Conservation (phyloP, 2,888 invertebrate genomes). For the Macrophya annulata region DNA sequence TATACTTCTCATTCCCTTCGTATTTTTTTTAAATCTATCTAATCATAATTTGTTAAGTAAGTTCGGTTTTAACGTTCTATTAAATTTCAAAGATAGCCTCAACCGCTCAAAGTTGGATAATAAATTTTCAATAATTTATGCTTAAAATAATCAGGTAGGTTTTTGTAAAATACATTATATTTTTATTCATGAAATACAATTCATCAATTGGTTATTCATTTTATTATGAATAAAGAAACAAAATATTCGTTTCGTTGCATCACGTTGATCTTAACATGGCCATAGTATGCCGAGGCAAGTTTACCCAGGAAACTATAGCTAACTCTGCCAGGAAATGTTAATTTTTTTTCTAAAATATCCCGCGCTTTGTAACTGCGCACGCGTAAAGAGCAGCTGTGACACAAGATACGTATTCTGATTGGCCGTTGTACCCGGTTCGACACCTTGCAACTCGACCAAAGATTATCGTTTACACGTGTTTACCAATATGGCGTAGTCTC, state of each 20-base stretch:
- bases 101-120: no score
- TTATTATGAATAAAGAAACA: background rate
- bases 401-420: constrained; percentile 36
- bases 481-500: constrained; percentile 70
- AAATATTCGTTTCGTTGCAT: background rate
- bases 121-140: background rate
- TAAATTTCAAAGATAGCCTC: background rate
- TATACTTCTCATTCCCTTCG: background rate
- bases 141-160: background rate
- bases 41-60: background rate
- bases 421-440: constrained; percentile 8
- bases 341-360: constrained; percentile 35
- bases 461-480: constrained; percentile 66
- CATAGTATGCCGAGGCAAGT: background rate
- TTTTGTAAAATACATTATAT: background rate
- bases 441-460: constrained; percentile 26
- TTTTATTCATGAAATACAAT: background rate
- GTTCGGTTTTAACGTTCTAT: background rate
- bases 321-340: constrained; percentile 33
- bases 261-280: background rate
- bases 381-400: constrained; percentile 49
- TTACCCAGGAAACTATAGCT: background rate
- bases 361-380: constrained; percentile 46
- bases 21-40: background rate
- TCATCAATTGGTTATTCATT: background rate